A percentile compares a stretch with the other conserved stretches of the same genome.
These are phyloP conservation scores for Spheniscus mendiculus DNA, from an alignment of 2,113 vertebrate species.

Conservation along the genomic window DNA sequence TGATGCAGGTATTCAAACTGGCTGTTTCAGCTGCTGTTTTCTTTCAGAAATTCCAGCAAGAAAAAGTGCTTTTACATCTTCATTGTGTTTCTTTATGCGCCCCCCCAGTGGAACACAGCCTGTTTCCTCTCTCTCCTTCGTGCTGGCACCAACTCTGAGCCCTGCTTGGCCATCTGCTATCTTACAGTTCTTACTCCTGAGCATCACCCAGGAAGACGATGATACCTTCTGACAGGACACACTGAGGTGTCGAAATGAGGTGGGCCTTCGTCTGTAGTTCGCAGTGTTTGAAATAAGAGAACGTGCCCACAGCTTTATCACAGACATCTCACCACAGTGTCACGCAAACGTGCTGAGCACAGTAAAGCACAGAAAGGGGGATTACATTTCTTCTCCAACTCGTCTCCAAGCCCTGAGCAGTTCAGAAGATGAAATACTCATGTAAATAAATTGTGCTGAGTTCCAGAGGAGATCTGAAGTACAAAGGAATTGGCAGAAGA, in stretches of 20 bases:
- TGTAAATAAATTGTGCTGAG: slow-evolving; percentile 16
- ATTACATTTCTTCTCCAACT: slow-evolving; percentile 33
- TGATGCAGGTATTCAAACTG: neutral
- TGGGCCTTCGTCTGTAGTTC: neutral
- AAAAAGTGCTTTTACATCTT: neutral
- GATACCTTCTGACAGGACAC: neutral
- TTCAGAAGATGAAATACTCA: slow-evolving; percentile 21
- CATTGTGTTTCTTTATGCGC: neutral
- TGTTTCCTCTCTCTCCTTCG: neutral
- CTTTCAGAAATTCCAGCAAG: neutral
- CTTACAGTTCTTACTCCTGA: neutral
- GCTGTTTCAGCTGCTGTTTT: neutral
- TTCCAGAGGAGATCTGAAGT: slow-evolving; percentile 24
- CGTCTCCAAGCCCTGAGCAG: neutral
- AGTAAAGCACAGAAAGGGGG: neutral
- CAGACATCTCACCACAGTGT: neutral
- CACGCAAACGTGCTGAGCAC: neutral
- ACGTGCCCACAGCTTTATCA: neutral
- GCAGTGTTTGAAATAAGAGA: neutral
- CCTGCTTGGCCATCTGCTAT: neutral
- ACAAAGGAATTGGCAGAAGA: slow-evolving; percentile 33
- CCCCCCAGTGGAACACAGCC: neutral
- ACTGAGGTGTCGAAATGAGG: neutral
- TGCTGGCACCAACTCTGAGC: neutral
- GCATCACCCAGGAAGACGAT: neutral